Percentiles rank a stretch among this genome's conserved stretches.
Evolutionary conservation across 2,113 vertebrate species (phyloP).

Genomic region (Symphodus melops): DNA sequence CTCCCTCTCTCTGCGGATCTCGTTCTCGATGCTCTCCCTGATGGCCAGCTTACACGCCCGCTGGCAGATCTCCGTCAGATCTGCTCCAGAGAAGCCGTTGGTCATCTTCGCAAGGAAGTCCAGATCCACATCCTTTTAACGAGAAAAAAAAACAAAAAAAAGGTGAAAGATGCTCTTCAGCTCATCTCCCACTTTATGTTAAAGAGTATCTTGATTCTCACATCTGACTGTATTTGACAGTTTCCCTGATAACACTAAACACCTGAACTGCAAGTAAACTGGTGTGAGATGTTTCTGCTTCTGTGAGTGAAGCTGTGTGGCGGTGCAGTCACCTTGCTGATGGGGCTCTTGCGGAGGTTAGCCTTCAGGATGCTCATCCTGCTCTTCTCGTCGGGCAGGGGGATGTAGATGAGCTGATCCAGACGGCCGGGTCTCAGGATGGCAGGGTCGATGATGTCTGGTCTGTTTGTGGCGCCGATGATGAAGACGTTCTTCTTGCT

Average conservation of each 20-base stretch:
- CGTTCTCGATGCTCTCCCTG: slow-evolving; percentile 96
- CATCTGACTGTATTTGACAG: too few species aligned
- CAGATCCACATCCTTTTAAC: slow-evolving; percentile 93
- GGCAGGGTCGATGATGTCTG: slow-evolving; percentile 98
- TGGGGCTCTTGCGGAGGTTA: slow-evolving; percentile 97
- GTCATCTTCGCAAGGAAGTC: slow-evolving; percentile 99
- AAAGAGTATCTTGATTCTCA: too few species aligned
- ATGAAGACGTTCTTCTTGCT: slow-evolving; percentile 99
- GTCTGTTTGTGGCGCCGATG: slow-evolving; percentile 97
- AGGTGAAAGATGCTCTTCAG: too few species aligned
- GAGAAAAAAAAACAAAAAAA: neutral
- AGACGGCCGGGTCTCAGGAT: slow-evolving; percentile 96
- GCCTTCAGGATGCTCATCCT: slow-evolving; percentile 97
- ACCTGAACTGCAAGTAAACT: too few species aligned
- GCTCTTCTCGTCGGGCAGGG: slow-evolving; percentile 97
- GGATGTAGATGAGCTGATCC: slow-evolving; percentile 99
- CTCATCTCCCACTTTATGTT: too few species aligned
- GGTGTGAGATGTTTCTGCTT: too few species aligned
- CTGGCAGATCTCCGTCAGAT: slow-evolving; percentile 97
- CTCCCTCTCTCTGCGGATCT: slow-evolving; percentile 95
- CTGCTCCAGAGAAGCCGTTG: slow-evolving; percentile 97
- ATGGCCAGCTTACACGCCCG: slow-evolving; percentile 98
- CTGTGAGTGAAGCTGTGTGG: neutral
- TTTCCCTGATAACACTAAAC: too few species aligned
- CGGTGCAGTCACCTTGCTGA: slow-evolving; percentile 87